Conservation (phyloP, 2,113 vertebrate species). For the Beaufortia kweichowensis region DNA sequence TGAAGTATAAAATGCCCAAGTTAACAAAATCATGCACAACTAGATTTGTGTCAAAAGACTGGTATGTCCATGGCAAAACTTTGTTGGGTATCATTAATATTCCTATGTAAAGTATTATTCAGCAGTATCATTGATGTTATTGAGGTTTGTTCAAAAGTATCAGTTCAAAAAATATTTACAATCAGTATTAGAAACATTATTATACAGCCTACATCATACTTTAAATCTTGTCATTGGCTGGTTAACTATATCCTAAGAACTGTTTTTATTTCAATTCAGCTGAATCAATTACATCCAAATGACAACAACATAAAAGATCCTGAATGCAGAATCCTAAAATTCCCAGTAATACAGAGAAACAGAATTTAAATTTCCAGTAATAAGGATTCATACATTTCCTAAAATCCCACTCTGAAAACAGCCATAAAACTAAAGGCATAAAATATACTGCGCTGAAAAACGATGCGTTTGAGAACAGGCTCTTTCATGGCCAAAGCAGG, state of each 20-base stretch:
- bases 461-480: background rate
- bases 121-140: too few species aligned
- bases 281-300: constrained; percentile 22
- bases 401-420: constrained; percentile 70
- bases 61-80: too few species aligned
- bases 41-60: too few species aligned
- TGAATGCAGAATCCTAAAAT: constrained; percentile 71
- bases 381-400: constrained; percentile 69
- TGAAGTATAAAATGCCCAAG: too few species aligned
- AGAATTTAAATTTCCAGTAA: constrained; percentile 81
- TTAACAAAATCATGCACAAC: too few species aligned
- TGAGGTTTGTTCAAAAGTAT: too few species aligned
- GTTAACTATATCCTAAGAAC: constrained; percentile 9
- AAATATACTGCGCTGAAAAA: constrained; percentile 48
- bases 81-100: too few species aligned
- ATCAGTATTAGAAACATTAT: too few species aligned
- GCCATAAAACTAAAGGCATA: constrained; percentile 45
- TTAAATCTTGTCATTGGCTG: background rate
- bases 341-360: constrained; percentile 81
- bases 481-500: constrained; percentile 35
- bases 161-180: too few species aligned
- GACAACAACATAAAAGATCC: constrained; percentile 73
- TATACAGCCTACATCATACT: too few species aligned
- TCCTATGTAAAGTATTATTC: too few species aligned
- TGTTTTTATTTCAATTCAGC: constrained; percentile 27